A percentile compares a stretch with the other conserved stretches of the same genome.
Evolutionary conservation across 1,140 invertebrate genomes (phyloP).

Genomic region (Cataglyphis hispanica): DNA sequence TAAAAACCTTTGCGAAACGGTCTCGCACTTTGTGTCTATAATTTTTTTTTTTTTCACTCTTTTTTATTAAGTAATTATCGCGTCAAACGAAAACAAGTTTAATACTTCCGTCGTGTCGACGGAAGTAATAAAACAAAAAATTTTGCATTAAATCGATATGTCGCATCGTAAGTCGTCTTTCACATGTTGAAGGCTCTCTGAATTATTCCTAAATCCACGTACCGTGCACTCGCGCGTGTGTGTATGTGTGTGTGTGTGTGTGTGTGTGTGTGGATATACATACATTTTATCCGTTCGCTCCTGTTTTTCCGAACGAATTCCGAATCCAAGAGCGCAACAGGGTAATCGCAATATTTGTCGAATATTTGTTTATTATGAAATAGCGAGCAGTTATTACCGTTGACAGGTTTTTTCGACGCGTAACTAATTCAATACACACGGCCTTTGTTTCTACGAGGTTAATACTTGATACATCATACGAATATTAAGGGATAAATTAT

Average conservation of each 20-base stretch:
- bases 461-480: background rate
- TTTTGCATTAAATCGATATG: slow-evolving; percentile 41
- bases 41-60: background rate
- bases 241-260: too few species aligned
- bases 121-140: background rate
- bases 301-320: slow-evolving; percentile 17
- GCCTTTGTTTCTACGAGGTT: too few species aligned
- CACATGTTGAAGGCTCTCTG: slow-evolving; percentile 43
- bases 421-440: background rate
- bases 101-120: slow-evolving; percentile 11
- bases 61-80: background rate
- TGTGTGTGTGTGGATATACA: background rate
- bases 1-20: background rate
- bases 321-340: slow-evolving; percentile 13
- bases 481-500: background rate
- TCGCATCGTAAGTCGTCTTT: slow-evolving; percentile 37
- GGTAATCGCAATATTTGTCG: background rate
- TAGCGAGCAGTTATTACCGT: background rate
- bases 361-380: background rate
- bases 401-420: background rate
- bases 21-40: background rate
- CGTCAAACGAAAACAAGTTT: background rate
- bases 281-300: background rate
- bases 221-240: background rate
- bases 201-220: slow-evolving; percentile 50